A percentile compares a stretch with the other conserved stretches of the same genome.
These are phyloP conservation scores for Macquaria australasica DNA, from an alignment of 2,113 vertebrate species.

Conservation along the genomic window DNA sequence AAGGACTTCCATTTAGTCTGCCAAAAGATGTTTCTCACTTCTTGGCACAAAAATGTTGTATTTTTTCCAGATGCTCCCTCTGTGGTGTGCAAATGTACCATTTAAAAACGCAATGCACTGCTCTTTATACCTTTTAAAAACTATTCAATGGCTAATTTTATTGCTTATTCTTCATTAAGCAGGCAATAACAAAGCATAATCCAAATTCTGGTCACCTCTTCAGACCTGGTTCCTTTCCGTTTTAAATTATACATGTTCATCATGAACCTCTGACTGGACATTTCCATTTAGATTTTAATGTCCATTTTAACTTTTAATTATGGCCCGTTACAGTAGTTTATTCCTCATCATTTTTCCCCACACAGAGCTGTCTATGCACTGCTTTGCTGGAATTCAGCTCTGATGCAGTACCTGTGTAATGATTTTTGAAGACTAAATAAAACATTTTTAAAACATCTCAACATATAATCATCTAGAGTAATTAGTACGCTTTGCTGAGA, in stretches of 20 bases:
- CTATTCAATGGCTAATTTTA: not conserved
- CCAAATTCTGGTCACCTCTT: not conserved
- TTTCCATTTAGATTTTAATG: slow-evolving; percentile 22
- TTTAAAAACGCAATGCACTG: not conserved
- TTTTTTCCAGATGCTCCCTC: not conserved
- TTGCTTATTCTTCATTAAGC: not conserved
- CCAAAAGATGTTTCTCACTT: not conserved
- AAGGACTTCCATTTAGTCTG: not conserved
- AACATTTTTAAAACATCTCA: not conserved
- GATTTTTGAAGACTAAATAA: not conserved
- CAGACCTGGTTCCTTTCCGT: not conserved
- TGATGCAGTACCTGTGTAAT: not conserved
- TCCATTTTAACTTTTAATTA: slow-evolving; percentile 19
- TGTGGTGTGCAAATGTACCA: not conserved
- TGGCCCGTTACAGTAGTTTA: not conserved
- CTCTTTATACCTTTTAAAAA: slow-evolving; percentile 4
- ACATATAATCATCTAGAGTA: not conserved
- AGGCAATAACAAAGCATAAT: slow-evolving; percentile 5
- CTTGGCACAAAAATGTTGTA: slow-evolving; percentile 10
- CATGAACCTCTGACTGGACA: not conserved
- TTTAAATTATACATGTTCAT: slow-evolving; percentile 29
- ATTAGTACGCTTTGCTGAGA: not conserved
- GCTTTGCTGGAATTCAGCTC: not conserved
- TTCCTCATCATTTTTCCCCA: not conserved
- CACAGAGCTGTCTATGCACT: not conserved